Conservation (phyloP, 2,113 vertebrate genomes). For the Hiodon tergisus region DNA sequence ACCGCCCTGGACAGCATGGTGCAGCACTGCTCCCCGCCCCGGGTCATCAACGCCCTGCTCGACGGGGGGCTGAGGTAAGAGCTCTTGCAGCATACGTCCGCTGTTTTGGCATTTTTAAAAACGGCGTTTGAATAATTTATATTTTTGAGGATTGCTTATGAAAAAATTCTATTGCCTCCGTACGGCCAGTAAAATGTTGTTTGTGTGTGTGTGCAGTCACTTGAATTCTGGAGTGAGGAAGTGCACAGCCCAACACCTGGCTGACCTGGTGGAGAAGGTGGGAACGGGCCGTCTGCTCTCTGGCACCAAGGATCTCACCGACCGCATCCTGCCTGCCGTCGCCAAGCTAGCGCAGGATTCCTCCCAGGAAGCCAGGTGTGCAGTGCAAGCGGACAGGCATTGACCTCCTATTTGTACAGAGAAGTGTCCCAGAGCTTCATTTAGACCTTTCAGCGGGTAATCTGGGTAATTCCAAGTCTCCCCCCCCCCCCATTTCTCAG, state of each 20-base stretch:
- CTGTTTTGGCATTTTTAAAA: no score
- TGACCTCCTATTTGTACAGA: no score
- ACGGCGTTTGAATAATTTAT: no score
- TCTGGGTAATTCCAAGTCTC: no score
- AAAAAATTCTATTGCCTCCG: neutral
- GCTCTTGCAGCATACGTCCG: neutral
- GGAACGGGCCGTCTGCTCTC: conserved; percentile 70
- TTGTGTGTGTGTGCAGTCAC: conserved; percentile 64
- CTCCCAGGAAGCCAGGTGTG: conserved; percentile 82
- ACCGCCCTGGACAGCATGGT: conserved; percentile 84
- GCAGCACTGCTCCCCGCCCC: conserved; percentile 79
- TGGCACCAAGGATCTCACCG: conserved; percentile 65
- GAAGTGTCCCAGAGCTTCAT: no score
- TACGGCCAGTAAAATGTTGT: neutral
- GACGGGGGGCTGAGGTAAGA: conserved; percentile 80
- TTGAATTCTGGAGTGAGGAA: conserved; percentile 77
- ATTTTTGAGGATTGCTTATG: neutral
- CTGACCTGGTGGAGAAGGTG: conserved; percentile 66
- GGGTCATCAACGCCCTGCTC: conserved; percentile 76
- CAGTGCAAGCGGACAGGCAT: no score
- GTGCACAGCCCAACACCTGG: conserved; percentile 80
- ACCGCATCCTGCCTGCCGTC: conserved; percentile 75
- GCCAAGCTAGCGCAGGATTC: conserved; percentile 80
- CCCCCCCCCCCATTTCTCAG: conserved; percentile 45
- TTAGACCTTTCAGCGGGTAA: no score